A percentile compares a stretch with the other conserved stretches of the same genome.
phyloP scores from a whole-genome alignment of 2,888 invertebrate genomes.

The Sesia apiformis region DNA sequence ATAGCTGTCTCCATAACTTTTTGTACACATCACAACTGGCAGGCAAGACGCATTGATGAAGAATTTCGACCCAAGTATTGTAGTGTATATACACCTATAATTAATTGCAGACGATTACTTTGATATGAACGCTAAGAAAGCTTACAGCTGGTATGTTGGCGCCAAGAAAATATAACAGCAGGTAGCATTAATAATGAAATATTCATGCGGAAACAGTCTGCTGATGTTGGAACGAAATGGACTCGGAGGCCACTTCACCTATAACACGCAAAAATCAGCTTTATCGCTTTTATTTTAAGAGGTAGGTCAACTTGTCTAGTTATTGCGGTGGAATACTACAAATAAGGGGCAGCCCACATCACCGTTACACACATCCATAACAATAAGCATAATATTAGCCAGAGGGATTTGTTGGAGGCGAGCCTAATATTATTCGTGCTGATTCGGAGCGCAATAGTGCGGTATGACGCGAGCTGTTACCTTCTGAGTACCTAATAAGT shows the following conservation, averaged over 20 bases:
- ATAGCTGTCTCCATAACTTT: too few species aligned
- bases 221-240: constrained; percentile 22
- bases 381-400: constrained; percentile 50
- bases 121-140: too few species aligned
- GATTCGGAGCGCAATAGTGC: too few species aligned
- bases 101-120: too few species aligned
- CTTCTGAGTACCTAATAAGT: too few species aligned
- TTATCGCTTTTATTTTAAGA: constrained; percentile 10
- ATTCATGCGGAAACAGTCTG: constrained; percentile 42
- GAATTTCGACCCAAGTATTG: too few species aligned
- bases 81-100: too few species aligned
- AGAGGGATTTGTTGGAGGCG: constrained; percentile 28
- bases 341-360: constrained; percentile 24
- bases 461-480: too few species aligned
- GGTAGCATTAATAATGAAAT: constrained; percentile 39
- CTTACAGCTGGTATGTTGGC: background rate
- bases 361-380: constrained; percentile 32
- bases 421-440: too few species aligned
- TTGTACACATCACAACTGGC: too few species aligned
- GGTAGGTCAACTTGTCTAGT: constrained; percentile 11
- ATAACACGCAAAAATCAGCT: background rate
- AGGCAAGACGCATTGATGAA: too few species aligned
- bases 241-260: constrained; percentile 2
- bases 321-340: constrained; percentile 15
- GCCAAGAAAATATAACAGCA: constrained; percentile 17